phyloP scores from a whole-genome alignment of 2,888 invertebrate genomes.

The Lamellibrachia columna region DNA sequence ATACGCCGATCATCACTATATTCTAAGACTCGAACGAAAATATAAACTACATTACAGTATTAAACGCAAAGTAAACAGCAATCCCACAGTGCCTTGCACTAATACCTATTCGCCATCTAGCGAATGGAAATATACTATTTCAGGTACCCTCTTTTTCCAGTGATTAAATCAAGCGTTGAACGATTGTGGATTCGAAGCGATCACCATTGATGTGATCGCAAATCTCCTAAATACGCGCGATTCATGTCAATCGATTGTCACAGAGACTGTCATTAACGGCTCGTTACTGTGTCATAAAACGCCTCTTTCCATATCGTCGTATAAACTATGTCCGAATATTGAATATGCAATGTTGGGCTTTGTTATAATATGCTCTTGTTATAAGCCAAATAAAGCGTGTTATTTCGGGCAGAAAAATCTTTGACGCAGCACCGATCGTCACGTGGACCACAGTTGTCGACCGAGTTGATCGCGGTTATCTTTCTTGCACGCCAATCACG shows the following conservation, averaged over 20 bases:
- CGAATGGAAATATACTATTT: not conserved
- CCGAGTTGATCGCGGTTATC: not conserved
- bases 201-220: not conserved
- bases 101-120: not conserved
- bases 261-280: not conserved
- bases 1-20: no score
- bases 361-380: not conserved
- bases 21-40: no score
- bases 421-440: not conserved
- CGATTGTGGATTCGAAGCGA: not conserved
- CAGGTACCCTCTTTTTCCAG: not conserved
- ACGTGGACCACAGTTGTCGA: not conserved
- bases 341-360: not conserved
- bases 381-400: not conserved
- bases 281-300: not conserved
- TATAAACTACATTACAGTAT: not conserved
- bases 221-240: not conserved
- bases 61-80: not conserved
- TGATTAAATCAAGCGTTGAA: slow-evolving; percentile 6
- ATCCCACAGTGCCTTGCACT: not conserved
- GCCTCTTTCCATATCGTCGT: not conserved
- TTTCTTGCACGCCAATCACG: not conserved
- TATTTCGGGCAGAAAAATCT: not conserved
- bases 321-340: not conserved
- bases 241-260: not conserved